These are phyloP conservation scores for Pseudomyrmex gracilis DNA, from an alignment of 1,140 invertebrate species.

Conservation along the genomic window DNA sequence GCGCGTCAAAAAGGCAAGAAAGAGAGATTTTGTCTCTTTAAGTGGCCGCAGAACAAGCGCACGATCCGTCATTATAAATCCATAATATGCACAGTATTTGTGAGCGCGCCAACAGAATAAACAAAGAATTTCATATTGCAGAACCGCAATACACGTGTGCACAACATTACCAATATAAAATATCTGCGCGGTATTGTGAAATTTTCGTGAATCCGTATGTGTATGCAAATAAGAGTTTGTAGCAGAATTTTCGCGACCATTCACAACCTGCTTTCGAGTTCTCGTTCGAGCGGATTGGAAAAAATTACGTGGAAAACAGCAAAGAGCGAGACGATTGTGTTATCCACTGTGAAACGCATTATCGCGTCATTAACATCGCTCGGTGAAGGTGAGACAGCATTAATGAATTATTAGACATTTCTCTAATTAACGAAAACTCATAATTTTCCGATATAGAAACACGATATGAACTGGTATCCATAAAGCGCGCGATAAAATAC, in stretches of 20 bases:
- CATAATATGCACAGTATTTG: conserved; percentile 4
- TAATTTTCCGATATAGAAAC: neutral
- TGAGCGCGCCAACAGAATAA: conserved; percentile 5
- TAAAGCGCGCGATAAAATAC: conserved; percentile 35
- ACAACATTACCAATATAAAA: conserved; percentile 52
- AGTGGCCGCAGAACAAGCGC: conserved; percentile 13
- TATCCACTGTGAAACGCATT: neutral
- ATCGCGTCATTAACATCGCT: too few relatives aligned
- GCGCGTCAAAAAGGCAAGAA: neutral
- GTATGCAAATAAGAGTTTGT: conserved; percentile 17
- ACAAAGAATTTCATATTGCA: conserved; percentile 56
- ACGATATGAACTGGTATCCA: conserved; percentile 22
- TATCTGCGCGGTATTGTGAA: conserved; percentile 8
- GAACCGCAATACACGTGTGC: neutral
- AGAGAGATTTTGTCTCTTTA: neutral
- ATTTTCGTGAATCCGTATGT: conserved; percentile 33
- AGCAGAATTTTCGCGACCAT: conserved; percentile 21
- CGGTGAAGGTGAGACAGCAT: too few relatives aligned
- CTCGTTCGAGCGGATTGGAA: neutral
- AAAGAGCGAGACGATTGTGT: conserved; percentile 23
- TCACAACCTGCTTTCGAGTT: conserved; percentile 4
- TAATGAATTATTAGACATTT: conserved; percentile 8
- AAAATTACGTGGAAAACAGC: neutral
- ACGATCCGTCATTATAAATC: conserved; percentile 27
- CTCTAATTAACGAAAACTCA: neutral